Conservation (phyloP, 2,113 vertebrate species). For the Cynopterus brachyotis region DNA sequence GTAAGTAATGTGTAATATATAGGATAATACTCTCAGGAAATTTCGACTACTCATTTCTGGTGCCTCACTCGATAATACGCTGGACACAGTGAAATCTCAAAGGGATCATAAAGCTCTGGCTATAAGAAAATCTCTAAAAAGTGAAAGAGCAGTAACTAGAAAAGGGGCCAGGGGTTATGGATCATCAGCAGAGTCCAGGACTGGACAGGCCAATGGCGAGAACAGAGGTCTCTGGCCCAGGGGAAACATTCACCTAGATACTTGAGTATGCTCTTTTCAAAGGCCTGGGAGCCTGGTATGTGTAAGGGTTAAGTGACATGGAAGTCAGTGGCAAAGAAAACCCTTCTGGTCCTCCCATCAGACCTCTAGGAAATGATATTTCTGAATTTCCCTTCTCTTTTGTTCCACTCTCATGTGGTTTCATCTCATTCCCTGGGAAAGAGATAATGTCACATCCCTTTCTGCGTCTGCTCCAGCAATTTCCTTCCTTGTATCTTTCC, state of each 20-base stretch:
- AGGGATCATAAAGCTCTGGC: not conserved
- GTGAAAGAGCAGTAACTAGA: not conserved
- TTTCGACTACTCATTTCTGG: not conserved
- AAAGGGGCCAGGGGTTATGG: not conserved
- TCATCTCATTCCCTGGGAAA: slow-evolving; percentile 34
- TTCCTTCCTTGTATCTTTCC: slow-evolving; percentile 44
- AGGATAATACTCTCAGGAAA: not conserved
- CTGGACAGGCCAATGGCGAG: not conserved
- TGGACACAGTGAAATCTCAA: not conserved
- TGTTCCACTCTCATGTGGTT: not conserved
- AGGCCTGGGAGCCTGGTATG: not conserved
- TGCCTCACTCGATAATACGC: not conserved
- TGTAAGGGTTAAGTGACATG: not conserved
- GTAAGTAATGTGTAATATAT: not conserved
- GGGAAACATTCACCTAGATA: not conserved
- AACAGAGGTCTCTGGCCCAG: not conserved
- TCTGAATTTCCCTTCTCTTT: not conserved
- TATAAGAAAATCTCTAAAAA: slow-evolving; percentile 13
- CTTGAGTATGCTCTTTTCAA: not conserved
- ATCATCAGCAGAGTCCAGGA: not conserved
- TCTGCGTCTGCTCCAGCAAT: not conserved
- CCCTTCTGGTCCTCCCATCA: not conserved
- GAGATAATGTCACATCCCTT: slow-evolving; percentile 23
- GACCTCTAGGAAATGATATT: slow-evolving; percentile 24
- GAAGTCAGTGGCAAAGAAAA: not conserved